A percentile compares a stretch with the other conserved stretches of the same genome.
Conservation (phyloP, 2,797 vertebrate species). For the Psittacula echo region DNA sequence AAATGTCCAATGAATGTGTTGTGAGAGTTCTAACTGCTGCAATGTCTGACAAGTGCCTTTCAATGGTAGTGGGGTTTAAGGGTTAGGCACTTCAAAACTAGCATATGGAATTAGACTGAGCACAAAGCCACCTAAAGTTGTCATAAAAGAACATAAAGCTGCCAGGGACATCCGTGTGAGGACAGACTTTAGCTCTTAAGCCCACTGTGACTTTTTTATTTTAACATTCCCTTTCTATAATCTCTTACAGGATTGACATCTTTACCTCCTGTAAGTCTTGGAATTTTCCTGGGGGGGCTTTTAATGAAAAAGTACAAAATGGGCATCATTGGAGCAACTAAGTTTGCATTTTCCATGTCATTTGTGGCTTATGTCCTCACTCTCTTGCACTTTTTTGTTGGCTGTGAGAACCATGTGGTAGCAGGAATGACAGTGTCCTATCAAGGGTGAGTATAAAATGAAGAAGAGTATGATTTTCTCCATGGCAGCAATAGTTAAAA, state of each 20-base stretch:
- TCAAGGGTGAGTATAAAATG: constrained; percentile 73
- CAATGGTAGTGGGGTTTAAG: neutral
- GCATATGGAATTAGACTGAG: neutral
- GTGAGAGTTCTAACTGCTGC: neutral
- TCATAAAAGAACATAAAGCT: neutral
- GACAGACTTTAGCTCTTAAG: neutral
- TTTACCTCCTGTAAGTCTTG: constrained; percentile 67
- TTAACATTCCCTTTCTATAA: neutral
- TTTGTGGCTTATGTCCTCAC: neutral
- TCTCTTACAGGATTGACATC: constrained; percentile 65
- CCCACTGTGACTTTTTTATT: neutral
- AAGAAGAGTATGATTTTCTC: neutral
- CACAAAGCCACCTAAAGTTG: neutral
- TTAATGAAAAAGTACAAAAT: constrained; percentile 79
- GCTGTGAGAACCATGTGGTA: constrained; percentile 71
- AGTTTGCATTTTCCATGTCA: constrained; percentile 32
- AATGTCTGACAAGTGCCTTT: neutral
- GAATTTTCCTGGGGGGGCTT: constrained; percentile 75
- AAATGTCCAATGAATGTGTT: neutral
- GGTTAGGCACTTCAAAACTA: neutral
- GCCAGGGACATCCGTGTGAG: neutral
- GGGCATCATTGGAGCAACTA: constrained; percentile 35
- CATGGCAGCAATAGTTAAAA: neutral
- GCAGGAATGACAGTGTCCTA: constrained; percentile 79
- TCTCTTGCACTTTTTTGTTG: constrained; percentile 18